Conservation (phyloP, 2,113 vertebrate species). For the Noctilio leporinus region DNA sequence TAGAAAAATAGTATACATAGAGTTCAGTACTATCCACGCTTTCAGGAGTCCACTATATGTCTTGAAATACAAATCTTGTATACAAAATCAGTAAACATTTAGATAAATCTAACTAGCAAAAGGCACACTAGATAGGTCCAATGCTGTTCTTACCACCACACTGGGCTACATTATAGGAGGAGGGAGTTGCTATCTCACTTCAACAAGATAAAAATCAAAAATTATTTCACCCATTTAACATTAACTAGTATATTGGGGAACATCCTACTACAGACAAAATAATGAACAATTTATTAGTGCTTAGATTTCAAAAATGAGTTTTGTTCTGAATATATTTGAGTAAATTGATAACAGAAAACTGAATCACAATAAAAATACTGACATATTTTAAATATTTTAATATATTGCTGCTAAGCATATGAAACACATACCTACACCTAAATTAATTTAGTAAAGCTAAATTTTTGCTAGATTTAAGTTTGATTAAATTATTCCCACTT, state of each 20-base stretch:
- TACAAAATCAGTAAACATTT: background rate
- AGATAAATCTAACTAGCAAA: background rate
- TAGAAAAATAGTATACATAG: background rate
- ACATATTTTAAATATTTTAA: background rate
- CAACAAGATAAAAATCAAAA: background rate
- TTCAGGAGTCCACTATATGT: background rate
- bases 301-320: background rate
- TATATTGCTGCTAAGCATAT: background rate
- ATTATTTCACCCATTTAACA: background rate
- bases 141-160: accelerated
- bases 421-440: background rate
- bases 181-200: background rate
- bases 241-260: background rate
- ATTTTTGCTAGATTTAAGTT: background rate
- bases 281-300: background rate
- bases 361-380: background rate
- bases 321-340: background rate
- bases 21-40: background rate
- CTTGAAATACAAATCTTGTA: background rate
- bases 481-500: background rate
- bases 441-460: background rate
- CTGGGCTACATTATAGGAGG: background rate
- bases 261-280: background rate
- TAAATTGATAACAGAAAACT: background rate
- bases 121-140: background rate